Conservation (phyloP, 2,113 vertebrate genomes). For the Mungos mungo region DNA sequence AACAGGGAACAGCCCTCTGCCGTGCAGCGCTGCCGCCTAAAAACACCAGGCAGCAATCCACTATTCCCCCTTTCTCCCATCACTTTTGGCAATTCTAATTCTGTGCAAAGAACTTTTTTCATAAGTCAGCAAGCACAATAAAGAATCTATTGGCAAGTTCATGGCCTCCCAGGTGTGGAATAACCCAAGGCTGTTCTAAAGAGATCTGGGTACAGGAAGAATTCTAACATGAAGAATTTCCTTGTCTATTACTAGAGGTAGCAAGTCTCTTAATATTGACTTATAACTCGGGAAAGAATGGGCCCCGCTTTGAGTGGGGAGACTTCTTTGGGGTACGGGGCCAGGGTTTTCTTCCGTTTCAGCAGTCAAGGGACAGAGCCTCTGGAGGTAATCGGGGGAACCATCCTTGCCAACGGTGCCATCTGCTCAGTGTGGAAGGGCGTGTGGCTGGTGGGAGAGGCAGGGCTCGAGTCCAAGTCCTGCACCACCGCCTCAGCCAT, state of each 20-base stretch:
- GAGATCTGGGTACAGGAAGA: not conserved
- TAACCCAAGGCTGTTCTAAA: not conserved
- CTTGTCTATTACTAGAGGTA: not conserved
- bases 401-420: not conserved
- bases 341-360: not conserved
- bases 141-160: not conserved
- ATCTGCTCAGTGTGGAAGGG: not conserved
- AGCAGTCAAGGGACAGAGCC: not conserved
- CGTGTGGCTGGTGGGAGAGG: not conserved
- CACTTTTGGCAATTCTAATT: not conserved
- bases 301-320: not conserved
- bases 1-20: not conserved
- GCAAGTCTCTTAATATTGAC: not conserved
- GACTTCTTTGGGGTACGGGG: not conserved
- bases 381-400: not conserved
- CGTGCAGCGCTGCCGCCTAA: not conserved
- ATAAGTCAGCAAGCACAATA: not conserved
- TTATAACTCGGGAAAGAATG: not conserved
- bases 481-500: accelerated
- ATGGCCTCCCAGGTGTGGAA: not conserved
- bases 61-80: not conserved
- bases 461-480: not conserved
- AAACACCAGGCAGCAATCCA: not conserved
- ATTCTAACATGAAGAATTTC: not conserved
- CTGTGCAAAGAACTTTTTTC: not conserved